Conservation (phyloP, 2,888 invertebrate species). For the Sarcophaga caerulescens region DNA sequence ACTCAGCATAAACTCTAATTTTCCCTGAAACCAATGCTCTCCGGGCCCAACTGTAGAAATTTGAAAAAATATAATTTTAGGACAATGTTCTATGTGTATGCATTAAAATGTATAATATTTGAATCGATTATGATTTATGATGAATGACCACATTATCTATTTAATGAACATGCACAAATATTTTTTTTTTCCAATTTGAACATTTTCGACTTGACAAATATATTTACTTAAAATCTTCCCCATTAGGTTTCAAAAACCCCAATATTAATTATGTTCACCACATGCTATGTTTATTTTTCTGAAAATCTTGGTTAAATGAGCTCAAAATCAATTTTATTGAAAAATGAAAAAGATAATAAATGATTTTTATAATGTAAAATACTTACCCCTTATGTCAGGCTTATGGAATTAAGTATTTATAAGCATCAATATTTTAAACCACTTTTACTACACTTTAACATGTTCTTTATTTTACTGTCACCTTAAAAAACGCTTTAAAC, state of each 20-base stretch:
- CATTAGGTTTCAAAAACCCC: not conserved
- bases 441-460: not conserved
- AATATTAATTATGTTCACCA: not conserved
- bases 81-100: not conserved
- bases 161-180: slow-evolving; percentile 46
- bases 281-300: slow-evolving; percentile 2
- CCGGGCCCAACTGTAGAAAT: slow-evolving; percentile 79
- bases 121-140: slow-evolving; percentile 3
- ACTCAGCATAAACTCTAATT: slow-evolving; percentile 81
- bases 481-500: not conserved
- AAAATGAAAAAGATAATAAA: not conserved
- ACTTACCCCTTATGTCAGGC: not conserved
- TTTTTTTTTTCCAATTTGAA: slow-evolving; percentile 13
- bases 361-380: not conserved
- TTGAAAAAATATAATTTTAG: slow-evolving; percentile 29
- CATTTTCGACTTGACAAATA: not conserved
- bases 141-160: slow-evolving; percentile 16
- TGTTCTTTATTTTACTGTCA: not conserved
- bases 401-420: not conserved
- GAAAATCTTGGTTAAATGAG: not conserved
- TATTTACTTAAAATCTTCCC: not conserved
- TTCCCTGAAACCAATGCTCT: slow-evolving; percentile 81
- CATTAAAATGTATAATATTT: slow-evolving; percentile 28
- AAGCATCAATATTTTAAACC: not conserved
- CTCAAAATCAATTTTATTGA: not conserved